Evolutionary conservation across 53 echinoderm and acorn worm genomes (phyloP), one percentile per base, ranked within the genome.

Genomic region (Stichopus horrens): DNA sequence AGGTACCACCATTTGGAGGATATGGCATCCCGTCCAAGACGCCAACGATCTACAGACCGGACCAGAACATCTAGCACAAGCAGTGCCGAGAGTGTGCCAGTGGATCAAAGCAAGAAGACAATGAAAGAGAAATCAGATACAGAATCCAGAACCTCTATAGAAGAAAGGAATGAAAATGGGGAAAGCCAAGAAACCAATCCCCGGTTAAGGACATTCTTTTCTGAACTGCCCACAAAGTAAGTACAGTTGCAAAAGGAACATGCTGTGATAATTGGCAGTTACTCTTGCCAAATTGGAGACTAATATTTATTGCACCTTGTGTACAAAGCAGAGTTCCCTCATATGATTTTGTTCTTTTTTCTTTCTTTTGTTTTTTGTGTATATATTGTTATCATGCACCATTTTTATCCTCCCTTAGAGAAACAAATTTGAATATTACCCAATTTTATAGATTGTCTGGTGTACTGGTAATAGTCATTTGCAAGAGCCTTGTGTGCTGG

Each of bases 1-100:
- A 92, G 90, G 52, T 97, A 95, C 90, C 92, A 90, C 67, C 95
- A 97, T 83, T 88, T 97, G 10, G 97, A 97, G 87, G 97, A 97
- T 53, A 95, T 97, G 20, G 97, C 97, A 0, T 87, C 96, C 6
- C 90, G 94, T 3, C 92, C 93, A 54, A 89, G 88, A 52, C 79
- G 79, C 9, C 86, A 88, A 51, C 68, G 90, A 63, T 82, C 93
- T 11, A 76, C 92, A 4, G 75, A 89, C 5, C 79, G 86, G 5
- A 86, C 86, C 58, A 68, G 87, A 73, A 86, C 89, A 0, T 82
- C 95, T 56, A 92, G 92, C 54, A 91, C 87, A 54, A 88, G 87
- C 16, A 92, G 92, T 58, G 79, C 57, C 20, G 92, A 92, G 75
- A 89, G 89, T 8, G 74, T 92, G 7, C 86, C 86, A 5, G 57